Evolutionary conservation across 2,113 vertebrate species (phyloP).

Genomic region (Artemisiospiza belli): DNA sequence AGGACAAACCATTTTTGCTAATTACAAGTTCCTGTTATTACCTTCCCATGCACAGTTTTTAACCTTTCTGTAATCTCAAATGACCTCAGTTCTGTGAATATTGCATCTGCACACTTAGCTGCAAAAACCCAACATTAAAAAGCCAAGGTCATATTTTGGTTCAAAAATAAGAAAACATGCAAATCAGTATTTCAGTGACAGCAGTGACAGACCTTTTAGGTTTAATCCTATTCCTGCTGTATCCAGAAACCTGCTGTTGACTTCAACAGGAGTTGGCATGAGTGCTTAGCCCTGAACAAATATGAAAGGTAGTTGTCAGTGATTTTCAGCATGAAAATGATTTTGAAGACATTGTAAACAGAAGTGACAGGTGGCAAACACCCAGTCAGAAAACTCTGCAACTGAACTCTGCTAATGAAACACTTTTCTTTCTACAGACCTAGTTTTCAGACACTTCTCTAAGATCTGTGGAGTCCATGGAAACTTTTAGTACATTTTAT

Average conservation of each 20-base stretch:
- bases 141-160: background rate
- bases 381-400: background rate
- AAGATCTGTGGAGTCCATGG: background rate
- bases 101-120: background rate
- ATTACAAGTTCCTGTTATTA: background rate
- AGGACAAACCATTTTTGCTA: background rate
- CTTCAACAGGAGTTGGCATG: background rate
- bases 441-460: background rate
- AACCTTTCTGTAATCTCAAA: background rate
- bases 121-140: background rate
- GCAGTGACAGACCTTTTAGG: background rate
- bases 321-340: background rate
- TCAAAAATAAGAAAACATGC: background rate
- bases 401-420: conserved; percentile 7
- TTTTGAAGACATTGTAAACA: background rate
- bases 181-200: background rate
- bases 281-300: conserved; percentile 12
- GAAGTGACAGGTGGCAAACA: conserved; percentile 28
- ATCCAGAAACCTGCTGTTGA: background rate
- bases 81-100: background rate
- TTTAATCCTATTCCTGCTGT: background rate
- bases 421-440: background rate
- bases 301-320: conserved; percentile 8
- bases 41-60: background rate
- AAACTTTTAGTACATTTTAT: background rate